phyloP scores from a whole-genome alignment of 2,888 invertebrate genomes.

The Gasteruption jaculator region DNA sequence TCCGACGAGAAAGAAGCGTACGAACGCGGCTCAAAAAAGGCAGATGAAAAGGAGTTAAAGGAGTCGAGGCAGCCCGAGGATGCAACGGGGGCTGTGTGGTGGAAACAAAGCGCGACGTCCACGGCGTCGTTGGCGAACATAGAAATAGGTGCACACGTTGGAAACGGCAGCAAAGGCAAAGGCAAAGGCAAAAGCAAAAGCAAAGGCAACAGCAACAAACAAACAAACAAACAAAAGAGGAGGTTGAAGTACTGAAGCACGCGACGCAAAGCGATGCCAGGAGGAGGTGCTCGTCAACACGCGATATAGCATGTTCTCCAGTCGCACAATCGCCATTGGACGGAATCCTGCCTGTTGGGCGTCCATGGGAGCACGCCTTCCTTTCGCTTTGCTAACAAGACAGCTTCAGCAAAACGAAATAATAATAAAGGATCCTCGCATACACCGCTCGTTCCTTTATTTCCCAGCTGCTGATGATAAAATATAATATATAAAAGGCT shows the following conservation, averaged over 20 bases:
- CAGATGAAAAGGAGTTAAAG: conserved; percentile 18
- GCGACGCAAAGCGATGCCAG: conserved; percentile 36
- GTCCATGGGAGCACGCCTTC: conserved; percentile 44
- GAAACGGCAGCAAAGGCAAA: too few species aligned
- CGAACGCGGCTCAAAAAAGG: too few species aligned
- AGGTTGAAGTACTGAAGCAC: conserved; percentile 24
- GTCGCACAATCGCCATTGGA: conserved; percentile 39
- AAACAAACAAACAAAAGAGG: conserved; percentile 7
- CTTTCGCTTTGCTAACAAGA: conserved; percentile 48
- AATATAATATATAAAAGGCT: conserved; percentile 39
- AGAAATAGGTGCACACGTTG: too few species aligned
- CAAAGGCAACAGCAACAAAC: too few species aligned
- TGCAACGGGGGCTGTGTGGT: conserved; percentile 20
- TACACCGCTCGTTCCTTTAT: conserved; percentile 17
- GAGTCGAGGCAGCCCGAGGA: conserved; percentile 19
- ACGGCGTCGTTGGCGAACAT: too few species aligned
- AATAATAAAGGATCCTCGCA: conserved; percentile 33
- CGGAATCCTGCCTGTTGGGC: conserved; percentile 37
- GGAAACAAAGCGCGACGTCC: conserved; percentile 19
- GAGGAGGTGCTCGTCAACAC: conserved; percentile 49
- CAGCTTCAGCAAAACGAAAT: conserved; percentile 46
- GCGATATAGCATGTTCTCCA: conserved; percentile 47
- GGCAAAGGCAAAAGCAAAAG: too few species aligned
- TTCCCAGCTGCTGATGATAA: conserved; percentile 29
- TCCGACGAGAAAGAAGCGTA: too few species aligned